Evolutionary conservation across 2,797 vertebrate species (phyloP), one percentile per base, ranked within the genome.

Genomic region (Acridotheres tristis): DNA sequence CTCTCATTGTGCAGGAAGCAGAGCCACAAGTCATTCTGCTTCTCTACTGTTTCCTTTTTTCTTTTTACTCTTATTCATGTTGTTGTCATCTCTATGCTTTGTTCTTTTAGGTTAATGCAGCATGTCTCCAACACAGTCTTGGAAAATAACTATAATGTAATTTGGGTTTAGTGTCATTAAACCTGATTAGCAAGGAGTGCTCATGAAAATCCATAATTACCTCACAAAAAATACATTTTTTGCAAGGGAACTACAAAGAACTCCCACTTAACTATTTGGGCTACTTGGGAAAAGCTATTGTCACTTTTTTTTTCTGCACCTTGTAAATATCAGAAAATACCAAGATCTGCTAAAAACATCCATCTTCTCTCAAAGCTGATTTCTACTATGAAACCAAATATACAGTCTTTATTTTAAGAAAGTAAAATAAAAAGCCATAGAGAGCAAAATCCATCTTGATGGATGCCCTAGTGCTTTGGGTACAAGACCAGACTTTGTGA

Each of bases 201-300:
- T 94, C 90, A 89, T 86, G 89, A 97, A 97, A 97, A 97, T 96
- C 96, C 84, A 88, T 94, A 96, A 96, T 95, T 96, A 96, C 91
- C 93, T 94, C 92, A 93, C 71, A 88, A 96, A 96, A 54, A 42
- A 67, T 54, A 62, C 26, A 5, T 48, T 85, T 92, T 95, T 94
- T 76, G 53, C 73, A 58, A 94, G 40, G 61, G 85, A 94, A 73
- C 18, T 26, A 57, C 77, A 79, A 77, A 84, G 80, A 88, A 38
- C 57, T 92, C 92, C 17, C 5, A 45, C 74, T 93, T 58, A 93
- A 91, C 47, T 77, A 29, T 58, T 91, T 40, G 27, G 53, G 5
- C 12, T 76, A 50, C 42, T 40, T 36, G 17, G 36, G 47, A 85
- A 85, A 90, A 80, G 55, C 40, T 72, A 68, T 11, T 75, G 29